Evolutionary conservation across 2,113 vertebrate species (phyloP).

Genomic region (Parotia lawesii): DNA sequence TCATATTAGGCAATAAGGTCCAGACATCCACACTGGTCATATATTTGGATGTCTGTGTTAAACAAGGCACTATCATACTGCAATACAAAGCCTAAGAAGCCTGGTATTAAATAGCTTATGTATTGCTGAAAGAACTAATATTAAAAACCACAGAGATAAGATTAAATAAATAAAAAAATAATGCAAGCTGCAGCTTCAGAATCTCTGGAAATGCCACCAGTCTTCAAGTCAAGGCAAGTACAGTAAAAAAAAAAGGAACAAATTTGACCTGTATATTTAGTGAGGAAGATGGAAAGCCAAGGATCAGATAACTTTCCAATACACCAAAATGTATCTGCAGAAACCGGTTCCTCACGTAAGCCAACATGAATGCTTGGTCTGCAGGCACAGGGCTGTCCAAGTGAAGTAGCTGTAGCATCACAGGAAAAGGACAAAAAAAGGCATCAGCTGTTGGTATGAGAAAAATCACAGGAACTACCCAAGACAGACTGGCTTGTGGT

Average conservation of each 20-base stretch:
- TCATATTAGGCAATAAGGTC: neutral
- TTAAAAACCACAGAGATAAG: neutral
- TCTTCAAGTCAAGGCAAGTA: neutral
- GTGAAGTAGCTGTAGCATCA: neutral
- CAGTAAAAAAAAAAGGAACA: neutral
- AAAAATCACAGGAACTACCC: slow-evolving; percentile 45
- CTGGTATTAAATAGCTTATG: neutral
- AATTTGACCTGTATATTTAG: neutral
- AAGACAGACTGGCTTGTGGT: slow-evolving; percentile 25
- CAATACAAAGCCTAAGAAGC: neutral
- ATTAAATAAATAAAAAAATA: neutral
- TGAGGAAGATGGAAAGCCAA: neutral
- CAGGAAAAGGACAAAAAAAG: neutral
- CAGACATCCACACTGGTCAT: neutral
- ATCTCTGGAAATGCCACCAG: neutral
- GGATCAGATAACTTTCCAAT: neutral
- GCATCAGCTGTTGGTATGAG: slow-evolving; percentile 10
- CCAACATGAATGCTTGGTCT: neutral
- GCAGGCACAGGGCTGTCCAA: neutral
- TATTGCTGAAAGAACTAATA: neutral
- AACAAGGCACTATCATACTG: neutral
- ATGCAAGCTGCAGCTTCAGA: neutral
- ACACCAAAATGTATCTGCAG: neutral
- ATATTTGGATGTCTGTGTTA: neutral
- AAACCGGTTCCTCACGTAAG: neutral